phyloP scores from a whole-genome alignment of 23 tunicate genomes.

The Clavelina lepadiformis region DNA sequence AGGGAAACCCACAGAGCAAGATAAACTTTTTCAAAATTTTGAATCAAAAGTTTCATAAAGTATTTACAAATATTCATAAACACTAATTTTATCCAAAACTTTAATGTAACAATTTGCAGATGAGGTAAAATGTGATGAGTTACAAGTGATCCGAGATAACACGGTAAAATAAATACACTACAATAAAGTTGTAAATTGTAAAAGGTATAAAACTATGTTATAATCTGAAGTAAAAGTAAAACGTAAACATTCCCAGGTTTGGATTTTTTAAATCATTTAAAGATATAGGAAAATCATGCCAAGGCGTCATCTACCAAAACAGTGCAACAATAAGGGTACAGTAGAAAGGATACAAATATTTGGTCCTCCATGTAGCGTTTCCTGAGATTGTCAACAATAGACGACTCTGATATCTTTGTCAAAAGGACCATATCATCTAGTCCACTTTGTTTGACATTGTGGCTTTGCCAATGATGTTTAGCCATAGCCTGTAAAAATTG shows the following conservation, averaged over 20 bases:
- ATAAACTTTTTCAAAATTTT: background rate
- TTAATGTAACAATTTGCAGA: too few species aligned
- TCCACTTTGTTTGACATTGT: conserved; percentile 96
- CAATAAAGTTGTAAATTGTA: too few species aligned
- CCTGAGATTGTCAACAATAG: conserved; percentile 86
- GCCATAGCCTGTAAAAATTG: conserved; percentile 37
- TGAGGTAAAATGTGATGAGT: too few species aligned
- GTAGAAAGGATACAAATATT: conserved; percentile 88
- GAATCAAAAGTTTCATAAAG: too few species aligned
- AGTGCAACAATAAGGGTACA: background rate
- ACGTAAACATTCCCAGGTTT: background rate
- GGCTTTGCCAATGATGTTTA: conserved; percentile 99
- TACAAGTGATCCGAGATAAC: too few species aligned
- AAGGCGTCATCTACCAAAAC: background rate
- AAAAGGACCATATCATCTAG: conserved; percentile 97
- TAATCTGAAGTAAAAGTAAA: background rate
- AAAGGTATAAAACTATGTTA: background rate
- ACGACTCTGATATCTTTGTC: conserved; percentile 77
- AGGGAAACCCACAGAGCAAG: too few species aligned
- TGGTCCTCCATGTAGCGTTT: conserved; percentile 97
- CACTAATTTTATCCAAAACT: too few species aligned
- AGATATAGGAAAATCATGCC: background rate
- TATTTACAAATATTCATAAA: too few species aligned
- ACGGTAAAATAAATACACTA: too few species aligned
- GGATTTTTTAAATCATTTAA: background rate